phyloP scores from a whole-genome alignment of 2,797 vertebrate species.

The Melanogrammus aeglefinus region DNA sequence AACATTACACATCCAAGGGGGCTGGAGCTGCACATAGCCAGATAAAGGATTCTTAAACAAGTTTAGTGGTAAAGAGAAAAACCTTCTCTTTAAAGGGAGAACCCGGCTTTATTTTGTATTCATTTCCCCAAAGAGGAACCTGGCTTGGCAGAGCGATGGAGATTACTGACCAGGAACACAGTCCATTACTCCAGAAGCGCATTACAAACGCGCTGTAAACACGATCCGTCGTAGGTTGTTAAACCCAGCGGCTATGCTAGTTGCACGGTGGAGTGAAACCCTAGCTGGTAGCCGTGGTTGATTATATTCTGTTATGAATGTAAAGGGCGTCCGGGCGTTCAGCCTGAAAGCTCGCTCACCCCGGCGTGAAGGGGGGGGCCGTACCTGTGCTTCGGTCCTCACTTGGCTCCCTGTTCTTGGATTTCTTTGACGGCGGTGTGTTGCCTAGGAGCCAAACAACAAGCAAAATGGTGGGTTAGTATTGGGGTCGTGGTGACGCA shows the following conservation, averaged over 20 bases:
- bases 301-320: slow-evolving; percentile 9
- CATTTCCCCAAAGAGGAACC: slow-evolving; percentile 67
- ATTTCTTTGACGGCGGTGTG: slow-evolving; percentile 51
- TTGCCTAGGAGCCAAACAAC: slow-evolving; percentile 44
- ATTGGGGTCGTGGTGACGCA: slow-evolving; percentile 8
- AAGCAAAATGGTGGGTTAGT: background rate
- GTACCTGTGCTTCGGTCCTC: slow-evolving; percentile 56
- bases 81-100: slow-evolving; percentile 63
- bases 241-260: slow-evolving; percentile 8
- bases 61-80: slow-evolving; percentile 67
- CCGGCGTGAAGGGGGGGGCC: background rate
- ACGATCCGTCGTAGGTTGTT: slow-evolving; percentile 28
- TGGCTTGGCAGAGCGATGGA: slow-evolving; percentile 51
- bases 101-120: slow-evolving; percentile 65
- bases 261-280: slow-evolving; percentile 1
- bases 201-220: slow-evolving; percentile 41
- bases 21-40: slow-evolving; percentile 75
- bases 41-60: slow-evolving; percentile 78
- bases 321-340: background rate
- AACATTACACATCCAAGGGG: slow-evolving; percentile 76
- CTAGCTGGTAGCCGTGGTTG: slow-evolving; percentile 14
- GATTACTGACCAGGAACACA: slow-evolving; percentile 59
- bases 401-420: slow-evolving; percentile 54
- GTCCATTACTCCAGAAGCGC: slow-evolving; percentile 44
- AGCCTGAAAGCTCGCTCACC: background rate